Base-by-base conservation (phyloP, 2,113 vertebrate species). In the Takifugu flavidus region DNA sequence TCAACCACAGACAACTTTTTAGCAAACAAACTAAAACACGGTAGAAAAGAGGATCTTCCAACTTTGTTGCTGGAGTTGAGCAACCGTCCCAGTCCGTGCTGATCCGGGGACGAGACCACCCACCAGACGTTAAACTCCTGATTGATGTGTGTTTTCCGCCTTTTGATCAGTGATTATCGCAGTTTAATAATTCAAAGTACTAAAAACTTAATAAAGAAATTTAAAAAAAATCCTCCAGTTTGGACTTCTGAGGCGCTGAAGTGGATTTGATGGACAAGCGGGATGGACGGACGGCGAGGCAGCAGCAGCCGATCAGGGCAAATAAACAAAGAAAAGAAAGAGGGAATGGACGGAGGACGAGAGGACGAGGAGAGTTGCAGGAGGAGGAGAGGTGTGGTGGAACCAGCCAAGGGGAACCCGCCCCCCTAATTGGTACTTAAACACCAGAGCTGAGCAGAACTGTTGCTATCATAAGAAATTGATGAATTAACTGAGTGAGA, bases 391-490 rank as follows among this genome's bases (percentile, higher is more conserved):
- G 88, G 89, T 85, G 83, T 88, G 88, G 77, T 83, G 71, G 67
- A 76, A 64, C 65, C 72, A 80, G 75, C 87, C 85, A 44, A 80
- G 85, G 86, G 84, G 89, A 86, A 81, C 85, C 79, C 72, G 52
- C 69, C 77, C 75, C 80, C 66, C 86, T 92, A 92, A 92, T 91
- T 91, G 90, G 87, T 90, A 81, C 85, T 90, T 90, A 90, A 88
- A 90, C 84, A 89, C 82, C 83, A 79, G 66, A 80, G 75, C 76
- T 43, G 69, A 87, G 84, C 80, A 82, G 83, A 91, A 92, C 90
- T 91, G 90, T 92, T 92, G 90, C 90, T 91, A 89, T 92, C 90
- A 91, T 92, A 92, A 92, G 91, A 92, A 92, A 92, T 92, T 92
- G 90, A 92, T 92, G 90, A 92, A 90, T 90, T 87, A 92, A 87